A percentile compares a stretch with the other conserved stretches of the same genome.
Evolutionary conservation across 2,888 invertebrate genomes (phyloP).

Genomic region (Zonitis immaculata): DNA sequence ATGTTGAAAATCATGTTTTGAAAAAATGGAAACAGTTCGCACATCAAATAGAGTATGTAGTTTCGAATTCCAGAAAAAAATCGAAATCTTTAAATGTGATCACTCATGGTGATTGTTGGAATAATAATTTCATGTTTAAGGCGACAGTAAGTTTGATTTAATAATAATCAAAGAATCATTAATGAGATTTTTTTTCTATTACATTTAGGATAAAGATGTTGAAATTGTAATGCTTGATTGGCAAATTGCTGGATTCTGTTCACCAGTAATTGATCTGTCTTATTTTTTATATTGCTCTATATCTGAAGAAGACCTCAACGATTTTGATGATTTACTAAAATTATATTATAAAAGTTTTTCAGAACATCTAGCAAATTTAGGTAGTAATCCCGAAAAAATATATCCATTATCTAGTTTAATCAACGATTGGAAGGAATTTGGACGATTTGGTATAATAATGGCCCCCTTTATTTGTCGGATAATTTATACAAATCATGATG

Average conservation of each 20-base stretch:
- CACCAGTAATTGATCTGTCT: not conserved
- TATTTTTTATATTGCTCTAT: conserved; percentile 3
- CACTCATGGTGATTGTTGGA: conserved; percentile 15
- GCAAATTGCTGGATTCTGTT: conserved; percentile 1
- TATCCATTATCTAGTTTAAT: not conserved
- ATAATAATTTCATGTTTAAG: not conserved
- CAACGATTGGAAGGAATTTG: conserved; percentile 1
- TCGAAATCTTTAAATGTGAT: conserved; percentile 3
- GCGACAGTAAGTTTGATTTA: not conserved
- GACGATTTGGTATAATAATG: not conserved
- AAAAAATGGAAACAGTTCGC: not conserved
- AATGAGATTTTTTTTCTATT: too few species aligned
- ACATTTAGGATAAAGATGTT: not conserved
- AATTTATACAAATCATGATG: not conserved
- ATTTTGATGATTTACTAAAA: conserved; percentile 5
- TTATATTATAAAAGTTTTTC: conserved; percentile 4
- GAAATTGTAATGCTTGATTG: conserved; percentile 7
- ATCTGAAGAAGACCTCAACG: conserved; percentile 1
- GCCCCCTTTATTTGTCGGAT: not conserved
- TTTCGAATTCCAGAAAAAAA: not conserved
- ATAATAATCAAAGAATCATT: not conserved
- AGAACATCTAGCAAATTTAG: not conserved
- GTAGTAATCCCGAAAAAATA: not conserved
- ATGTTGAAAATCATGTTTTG: not conserved
- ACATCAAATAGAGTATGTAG: not conserved